A percentile compares a stretch with the other conserved stretches of the same genome.
Conservation (phyloP, 2,797 vertebrate genomes). For the Karalla daura region DNA sequence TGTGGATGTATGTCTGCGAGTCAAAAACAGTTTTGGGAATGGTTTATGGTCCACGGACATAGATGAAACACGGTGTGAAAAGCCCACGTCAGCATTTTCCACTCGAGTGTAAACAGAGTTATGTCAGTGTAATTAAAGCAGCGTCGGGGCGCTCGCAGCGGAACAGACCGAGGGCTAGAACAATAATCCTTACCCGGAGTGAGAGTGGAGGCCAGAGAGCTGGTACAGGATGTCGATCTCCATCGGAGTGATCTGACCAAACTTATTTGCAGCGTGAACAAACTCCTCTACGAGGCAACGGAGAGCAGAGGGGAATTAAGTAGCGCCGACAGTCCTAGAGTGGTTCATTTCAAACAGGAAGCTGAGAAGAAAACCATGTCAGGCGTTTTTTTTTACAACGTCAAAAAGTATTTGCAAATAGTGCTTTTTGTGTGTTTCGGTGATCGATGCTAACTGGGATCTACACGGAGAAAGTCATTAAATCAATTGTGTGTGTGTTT, state of each 20-base stretch:
- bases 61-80: neutral
- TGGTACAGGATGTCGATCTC: slow-evolving; percentile 96
- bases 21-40: neutral
- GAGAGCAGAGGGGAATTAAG: slow-evolving; percentile 31
- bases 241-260: slow-evolving; percentile 94
- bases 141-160: neutral
- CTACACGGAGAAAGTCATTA: slow-evolving; percentile 16
- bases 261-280: slow-evolving; percentile 90
- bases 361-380: slow-evolving; percentile 8
- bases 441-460: slow-evolving; percentile 11
- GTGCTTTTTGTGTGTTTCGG: slow-evolving; percentile 14
- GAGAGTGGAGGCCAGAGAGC: slow-evolving; percentile 90
- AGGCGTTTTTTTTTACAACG: slow-evolving; percentile 27
- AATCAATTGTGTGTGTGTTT: slow-evolving; percentile 8
- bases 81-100: neutral
- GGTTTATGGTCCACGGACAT: neutral
- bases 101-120: neutral
- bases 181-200: slow-evolving; percentile 89
- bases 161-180: neutral
- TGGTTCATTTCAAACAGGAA: slow-evolving; percentile 6
- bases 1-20: too few species aligned
- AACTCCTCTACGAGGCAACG: slow-evolving; percentile 89
- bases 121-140: neutral
- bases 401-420: slow-evolving; percentile 72
- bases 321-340: slow-evolving; percentile 16